Percentiles rank a stretch among this genome's conserved stretches.
Conservation (phyloP, 2,113 vertebrate species). For the Leuciscus idus region DNA sequence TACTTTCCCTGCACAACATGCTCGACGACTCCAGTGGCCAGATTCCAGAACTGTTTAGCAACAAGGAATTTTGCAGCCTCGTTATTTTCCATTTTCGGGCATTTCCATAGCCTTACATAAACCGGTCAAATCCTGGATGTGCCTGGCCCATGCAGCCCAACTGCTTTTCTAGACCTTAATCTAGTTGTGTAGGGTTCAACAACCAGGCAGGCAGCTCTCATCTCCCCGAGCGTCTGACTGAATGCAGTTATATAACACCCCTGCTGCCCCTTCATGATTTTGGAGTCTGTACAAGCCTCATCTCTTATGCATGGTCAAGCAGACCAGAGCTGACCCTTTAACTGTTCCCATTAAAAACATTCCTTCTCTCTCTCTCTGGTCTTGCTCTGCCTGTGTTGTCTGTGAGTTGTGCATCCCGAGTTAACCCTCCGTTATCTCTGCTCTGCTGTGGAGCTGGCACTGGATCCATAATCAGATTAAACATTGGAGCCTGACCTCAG, state of each 20-base stretch:
- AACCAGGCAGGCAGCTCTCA: conserved; percentile 42
- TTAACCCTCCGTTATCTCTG: conserved; percentile 8
- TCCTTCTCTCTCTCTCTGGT: not conserved
- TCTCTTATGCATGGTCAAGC: conserved; percentile 49
- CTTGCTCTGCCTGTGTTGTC: not conserved
- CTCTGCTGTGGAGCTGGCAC: conserved; percentile 6
- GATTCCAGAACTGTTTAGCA: not conserved
- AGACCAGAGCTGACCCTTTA: conserved; percentile 48
- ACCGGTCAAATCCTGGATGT: conserved; percentile 16
- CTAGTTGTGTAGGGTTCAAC: conserved; percentile 43
- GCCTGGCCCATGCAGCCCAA: conserved; percentile 22
- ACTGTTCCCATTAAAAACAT: conserved; percentile 29
- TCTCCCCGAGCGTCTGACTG: conserved; percentile 26
- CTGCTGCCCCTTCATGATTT: conserved; percentile 46
- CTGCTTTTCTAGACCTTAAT: conserved; percentile 40
- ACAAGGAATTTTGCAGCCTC: conserved; percentile 20
- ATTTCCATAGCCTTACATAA: conserved; percentile 36
- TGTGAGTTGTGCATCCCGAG: not conserved
- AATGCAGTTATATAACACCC: conserved; percentile 51
- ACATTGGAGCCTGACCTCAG: not conserved
- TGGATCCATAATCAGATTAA: conserved; percentile 30
- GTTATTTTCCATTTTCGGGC: conserved; percentile 50
- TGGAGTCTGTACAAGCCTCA: conserved; percentile 43
- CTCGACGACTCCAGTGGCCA: not conserved
- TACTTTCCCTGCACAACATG: not conserved